A percentile compares a stretch with the other conserved stretches of the same genome.
phyloP scores from a whole-genome alignment of 2,888 invertebrate species.

The Clusia tigrina region DNA sequence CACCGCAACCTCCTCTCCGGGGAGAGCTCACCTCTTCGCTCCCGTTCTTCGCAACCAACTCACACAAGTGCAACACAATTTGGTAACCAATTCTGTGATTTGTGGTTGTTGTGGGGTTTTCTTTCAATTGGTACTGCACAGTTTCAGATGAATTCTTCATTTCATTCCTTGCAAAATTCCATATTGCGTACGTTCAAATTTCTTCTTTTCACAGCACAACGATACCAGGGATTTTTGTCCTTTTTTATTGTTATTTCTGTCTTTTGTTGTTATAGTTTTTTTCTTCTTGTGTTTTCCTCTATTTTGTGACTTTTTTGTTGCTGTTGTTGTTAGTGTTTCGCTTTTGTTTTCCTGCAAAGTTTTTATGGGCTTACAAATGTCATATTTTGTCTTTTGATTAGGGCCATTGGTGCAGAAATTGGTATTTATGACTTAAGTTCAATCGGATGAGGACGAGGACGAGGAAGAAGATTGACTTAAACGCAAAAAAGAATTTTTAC shows the following conservation, averaged over 20 bases:
- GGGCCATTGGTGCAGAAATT: too few species aligned
- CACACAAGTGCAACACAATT: not conserved
- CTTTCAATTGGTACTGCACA: slow-evolving; percentile 1
- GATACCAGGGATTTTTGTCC: not conserved
- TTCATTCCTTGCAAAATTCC: not conserved
- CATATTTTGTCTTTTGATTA: slow-evolving; percentile 1
- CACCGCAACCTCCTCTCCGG: too few species aligned
- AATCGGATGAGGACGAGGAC: too few species aligned
- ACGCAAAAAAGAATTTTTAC: too few species aligned
- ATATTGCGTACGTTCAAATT: not conserved
- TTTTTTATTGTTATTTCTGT: not conserved
- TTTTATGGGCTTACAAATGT: slow-evolving; percentile 8
- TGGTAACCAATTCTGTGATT: slow-evolving; percentile 9
- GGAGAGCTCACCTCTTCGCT: too few species aligned
- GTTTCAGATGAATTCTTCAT: not conserved
- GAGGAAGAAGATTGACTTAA: too few species aligned
- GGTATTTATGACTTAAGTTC: too few species aligned
- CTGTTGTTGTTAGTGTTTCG: not conserved
- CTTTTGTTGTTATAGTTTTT: not conserved
- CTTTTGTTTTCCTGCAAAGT: not conserved
- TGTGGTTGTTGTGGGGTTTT: slow-evolving; percentile 4
- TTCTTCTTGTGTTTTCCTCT: not conserved
- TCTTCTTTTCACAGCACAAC: not conserved
- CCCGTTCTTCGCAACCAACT: too few species aligned
- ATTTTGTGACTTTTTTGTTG: not conserved